Conservation (phyloP, 2,888 invertebrate genomes). For the Drosophila cracens region DNA sequence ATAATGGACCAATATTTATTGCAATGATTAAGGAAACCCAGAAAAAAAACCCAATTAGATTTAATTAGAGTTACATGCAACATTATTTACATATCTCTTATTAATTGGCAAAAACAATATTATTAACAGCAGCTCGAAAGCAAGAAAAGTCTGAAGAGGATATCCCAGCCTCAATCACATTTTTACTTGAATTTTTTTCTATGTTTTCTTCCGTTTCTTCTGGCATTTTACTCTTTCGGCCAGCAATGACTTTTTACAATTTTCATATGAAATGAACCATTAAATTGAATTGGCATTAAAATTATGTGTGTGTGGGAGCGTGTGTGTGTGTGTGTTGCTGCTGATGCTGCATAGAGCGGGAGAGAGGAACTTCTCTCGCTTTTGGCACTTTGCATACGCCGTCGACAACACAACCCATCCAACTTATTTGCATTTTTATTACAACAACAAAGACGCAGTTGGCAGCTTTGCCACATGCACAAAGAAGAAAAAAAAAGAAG, state of each 20-base stretch:
- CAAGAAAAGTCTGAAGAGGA: neutral
- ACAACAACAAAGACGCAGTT: slow-evolving; percentile 68
- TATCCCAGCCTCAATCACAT: slow-evolving; percentile 7
- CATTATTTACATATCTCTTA: neutral
- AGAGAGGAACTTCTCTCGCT: slow-evolving; percentile 48
- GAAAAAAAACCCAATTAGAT: neutral
- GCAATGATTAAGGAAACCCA: neutral
- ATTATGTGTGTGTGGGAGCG: slow-evolving; percentile 65
- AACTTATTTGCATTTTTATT: slow-evolving; percentile 79
- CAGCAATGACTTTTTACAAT: slow-evolving; percentile 80
- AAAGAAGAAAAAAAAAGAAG: slow-evolving; percentile 35
- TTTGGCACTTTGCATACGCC: slow-evolving; percentile 77
- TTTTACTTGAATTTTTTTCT: slow-evolving; percentile 19
- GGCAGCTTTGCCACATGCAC: slow-evolving; percentile 49
- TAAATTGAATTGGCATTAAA: slow-evolving; percentile 81
- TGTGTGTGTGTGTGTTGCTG: slow-evolving; percentile 46
- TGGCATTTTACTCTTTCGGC: slow-evolving; percentile 64
- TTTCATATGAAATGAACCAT: slow-evolving; percentile 81
- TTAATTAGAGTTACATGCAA: neutral
- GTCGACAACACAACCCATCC: slow-evolving; percentile 62
- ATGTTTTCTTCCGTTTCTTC: slow-evolving; percentile 17
- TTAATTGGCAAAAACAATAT: neutral
- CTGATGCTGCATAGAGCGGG: slow-evolving; percentile 5
- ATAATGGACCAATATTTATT: neutral
- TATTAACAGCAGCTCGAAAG: neutral